A percentile compares a stretch with the other conserved stretches of the same genome.
phyloP scores from a whole-genome alignment of 2,888 invertebrate genomes.

The Hirtodrosophila confusa region DNA sequence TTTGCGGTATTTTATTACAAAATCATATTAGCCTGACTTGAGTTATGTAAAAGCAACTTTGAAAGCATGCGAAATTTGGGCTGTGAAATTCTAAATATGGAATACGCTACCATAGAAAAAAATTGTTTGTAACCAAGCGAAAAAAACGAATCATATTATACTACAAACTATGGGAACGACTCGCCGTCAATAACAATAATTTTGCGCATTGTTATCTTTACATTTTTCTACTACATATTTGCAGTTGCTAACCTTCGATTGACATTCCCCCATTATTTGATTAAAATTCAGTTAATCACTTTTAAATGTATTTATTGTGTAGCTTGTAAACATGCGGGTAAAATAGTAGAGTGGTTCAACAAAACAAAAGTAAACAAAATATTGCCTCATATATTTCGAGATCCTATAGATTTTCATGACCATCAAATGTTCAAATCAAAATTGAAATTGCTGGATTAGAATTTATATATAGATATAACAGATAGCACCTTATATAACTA shows the following conservation, averaged over 20 bases:
- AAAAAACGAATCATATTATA: neutral
- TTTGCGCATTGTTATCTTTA: slow-evolving; percentile 19
- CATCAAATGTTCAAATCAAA: too few species aligned
- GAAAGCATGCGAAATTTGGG: too few species aligned
- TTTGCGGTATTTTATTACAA: too few species aligned
- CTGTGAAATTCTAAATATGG: too few species aligned
- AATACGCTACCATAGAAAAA: too few species aligned
- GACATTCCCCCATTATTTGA: neutral
- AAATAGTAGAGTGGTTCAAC: neutral
- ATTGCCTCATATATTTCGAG: slow-evolving; percentile 3
- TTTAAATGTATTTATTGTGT: slow-evolving; percentile 13
- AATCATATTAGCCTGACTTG: too few species aligned
- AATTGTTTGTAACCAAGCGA: too few species aligned
- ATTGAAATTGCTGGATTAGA: too few species aligned
- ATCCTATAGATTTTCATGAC: neutral
- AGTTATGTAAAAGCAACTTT: too few species aligned
- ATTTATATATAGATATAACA: neutral
- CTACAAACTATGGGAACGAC: neutral
- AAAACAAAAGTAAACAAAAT: slow-evolving; percentile 2
- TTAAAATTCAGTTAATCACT: neutral
- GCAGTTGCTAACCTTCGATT: slow-evolving; percentile 13
- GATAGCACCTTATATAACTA: slow-evolving; percentile 1
- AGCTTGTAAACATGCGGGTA: slow-evolving; percentile 1
- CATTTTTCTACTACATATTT: slow-evolving; percentile 2
- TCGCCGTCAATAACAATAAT: neutral